Base-by-base conservation (phyloP, 2,113 vertebrate genomes). In the Peromyscus leucopus region DNA sequence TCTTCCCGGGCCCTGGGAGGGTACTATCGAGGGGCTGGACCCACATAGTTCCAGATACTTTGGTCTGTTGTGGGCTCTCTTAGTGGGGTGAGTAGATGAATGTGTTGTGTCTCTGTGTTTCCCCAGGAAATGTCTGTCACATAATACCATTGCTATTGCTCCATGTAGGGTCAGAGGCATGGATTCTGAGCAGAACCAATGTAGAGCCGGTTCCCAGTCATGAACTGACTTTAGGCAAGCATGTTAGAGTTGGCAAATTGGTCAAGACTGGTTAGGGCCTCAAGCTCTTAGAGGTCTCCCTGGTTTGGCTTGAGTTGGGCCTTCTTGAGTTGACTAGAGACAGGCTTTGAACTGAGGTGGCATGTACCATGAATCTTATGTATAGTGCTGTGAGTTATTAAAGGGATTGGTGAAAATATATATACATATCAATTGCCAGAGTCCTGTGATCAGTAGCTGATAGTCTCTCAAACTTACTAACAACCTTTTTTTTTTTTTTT, bases 341-440 rank as follows among this genome's bases (percentile, higher is more conserved):
- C 7, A 61, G 39, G 33, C 39, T 94, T 95, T 84, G 72, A 24
- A 72, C 59, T 51, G 31, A 78, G 42, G 80, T 55, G 57, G 28
- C 33, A 88, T 2, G 39, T 65, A 42, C 1, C 9, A 46, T 48
- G 2, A 61, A 16, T 36, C 36, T n/a, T 76, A 83, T 16, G 17
- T 7, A 57, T 31, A 92, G 8, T 48, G 19, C 31, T 48, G 2
- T 57, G n/a, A 89, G n/a, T 71, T n/a, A 87, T 24, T 71, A 71
- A 88, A 80, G 67, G 39, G 91, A 72, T 94, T 86, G 84, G 31
- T 86, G 39, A 78, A 79, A 84, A 71, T 78, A 84, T 72, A 84
- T 61, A 46, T 46, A 31, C 39, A 7, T 19, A 79, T 84, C 46
- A 93, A 55, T 55, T 94, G 79, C 28, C 69, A 61, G 28, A 59